phyloP scores from a whole-genome alignment of 2,113 vertebrate species.

The Saccopteryx bilineata region DNA sequence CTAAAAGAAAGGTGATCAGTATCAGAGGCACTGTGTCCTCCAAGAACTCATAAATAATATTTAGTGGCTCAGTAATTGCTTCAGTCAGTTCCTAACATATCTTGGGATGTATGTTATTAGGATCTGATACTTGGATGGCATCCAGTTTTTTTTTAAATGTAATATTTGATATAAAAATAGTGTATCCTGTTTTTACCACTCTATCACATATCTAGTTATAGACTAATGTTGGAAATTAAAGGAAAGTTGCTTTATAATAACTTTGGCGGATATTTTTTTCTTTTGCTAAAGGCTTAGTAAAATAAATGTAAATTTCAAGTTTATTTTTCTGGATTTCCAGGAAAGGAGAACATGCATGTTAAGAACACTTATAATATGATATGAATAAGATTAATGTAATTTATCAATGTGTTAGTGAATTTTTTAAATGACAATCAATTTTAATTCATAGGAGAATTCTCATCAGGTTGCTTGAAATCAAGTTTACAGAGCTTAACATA shows the following conservation, averaged over 20 bases:
- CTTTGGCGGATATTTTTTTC: neutral
- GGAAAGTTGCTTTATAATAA: neutral
- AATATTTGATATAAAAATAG: constrained; percentile 17
- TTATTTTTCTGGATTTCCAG: neutral
- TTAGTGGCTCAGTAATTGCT: constrained; percentile 43
- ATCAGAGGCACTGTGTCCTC: neutral
- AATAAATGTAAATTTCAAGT: constrained; percentile 31
- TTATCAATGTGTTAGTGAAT: neutral
- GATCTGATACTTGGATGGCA: constrained; percentile 34
- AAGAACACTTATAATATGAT: neutral
- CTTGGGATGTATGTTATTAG: neutral
- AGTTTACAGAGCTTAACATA: constrained; percentile 42
- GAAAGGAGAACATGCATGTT: neutral
- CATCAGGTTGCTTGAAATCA: neutral
- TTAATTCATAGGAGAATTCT: constrained; percentile 28
- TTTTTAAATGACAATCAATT: constrained; percentile 28
- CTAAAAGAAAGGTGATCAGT: neutral
- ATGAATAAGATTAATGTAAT: neutral
- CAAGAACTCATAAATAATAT: constrained; percentile 44
- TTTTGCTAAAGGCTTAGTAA: neutral
- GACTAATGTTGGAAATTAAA: neutral
- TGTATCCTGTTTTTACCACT: neutral
- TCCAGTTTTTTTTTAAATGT: constrained; percentile 24
- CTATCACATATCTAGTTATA: neutral
- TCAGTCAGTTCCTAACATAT: constrained; percentile 33